These are phyloP conservation scores for Hymenochirus boettgeri DNA, from an alignment of 2,113 vertebrate species.

Conservation along the genomic window DNA sequence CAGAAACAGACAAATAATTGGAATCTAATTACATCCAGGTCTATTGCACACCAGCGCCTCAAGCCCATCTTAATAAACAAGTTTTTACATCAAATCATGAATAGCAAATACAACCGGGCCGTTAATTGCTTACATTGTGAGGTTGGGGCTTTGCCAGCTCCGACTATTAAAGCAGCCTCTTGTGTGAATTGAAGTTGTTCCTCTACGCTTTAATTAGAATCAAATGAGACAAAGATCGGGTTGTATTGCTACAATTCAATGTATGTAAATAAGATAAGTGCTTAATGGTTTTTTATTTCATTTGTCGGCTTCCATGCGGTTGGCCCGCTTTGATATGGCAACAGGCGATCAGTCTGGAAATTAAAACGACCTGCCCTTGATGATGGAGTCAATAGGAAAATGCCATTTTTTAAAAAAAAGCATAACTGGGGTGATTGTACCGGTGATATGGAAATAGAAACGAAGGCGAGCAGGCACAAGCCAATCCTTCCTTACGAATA, in stretches of 20 bases:
- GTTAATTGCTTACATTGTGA: slow-evolving; percentile 95
- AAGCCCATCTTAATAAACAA: slow-evolving; percentile 99
- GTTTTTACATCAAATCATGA: slow-evolving; percentile 92
- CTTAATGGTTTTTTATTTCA: slow-evolving; percentile 86
- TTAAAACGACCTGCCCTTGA: slow-evolving; percentile 70
- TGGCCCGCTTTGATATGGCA: slow-evolving; percentile 76
- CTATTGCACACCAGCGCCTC: slow-evolving; percentile 96
- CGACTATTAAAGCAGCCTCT: slow-evolving; percentile 92
- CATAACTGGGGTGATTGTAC: neutral
- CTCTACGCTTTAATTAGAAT: slow-evolving; percentile 90
- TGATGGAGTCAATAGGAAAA: slow-evolving; percentile 61
- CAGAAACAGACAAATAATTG: slow-evolving; percentile 99
- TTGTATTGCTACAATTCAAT: slow-evolving; percentile 86
- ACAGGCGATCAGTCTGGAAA: slow-evolving; percentile 77
- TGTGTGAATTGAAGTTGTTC: slow-evolving; percentile 90
- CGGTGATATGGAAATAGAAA: neutral
- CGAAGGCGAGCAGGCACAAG: neutral
- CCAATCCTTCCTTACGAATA: neutral
- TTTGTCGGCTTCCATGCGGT: slow-evolving; percentile 75
- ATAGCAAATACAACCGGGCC: slow-evolving; percentile 95
- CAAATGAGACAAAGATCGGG: slow-evolving; percentile 85
- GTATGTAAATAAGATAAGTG: slow-evolving; percentile 83
- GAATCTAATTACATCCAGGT: slow-evolving; percentile 99
- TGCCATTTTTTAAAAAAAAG: neutral
- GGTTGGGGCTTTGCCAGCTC: slow-evolving; percentile 95